Evolutionary conservation across 2,113 vertebrate species (phyloP).

Genomic region (Crocuta crocuta): DNA sequence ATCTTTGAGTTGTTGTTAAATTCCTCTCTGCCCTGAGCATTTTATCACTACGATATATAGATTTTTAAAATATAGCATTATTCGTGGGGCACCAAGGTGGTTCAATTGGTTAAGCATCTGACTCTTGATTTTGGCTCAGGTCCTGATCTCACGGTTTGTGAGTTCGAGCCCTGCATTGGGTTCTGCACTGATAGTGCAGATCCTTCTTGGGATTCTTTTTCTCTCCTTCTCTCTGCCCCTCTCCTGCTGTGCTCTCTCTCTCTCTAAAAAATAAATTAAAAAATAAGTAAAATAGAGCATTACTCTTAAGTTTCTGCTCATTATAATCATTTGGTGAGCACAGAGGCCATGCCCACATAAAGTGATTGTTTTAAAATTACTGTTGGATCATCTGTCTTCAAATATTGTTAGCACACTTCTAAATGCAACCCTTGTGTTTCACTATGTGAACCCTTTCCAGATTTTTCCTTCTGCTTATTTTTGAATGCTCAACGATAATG

Average conservation of each 20-base stretch:
- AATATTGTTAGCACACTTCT: background rate
- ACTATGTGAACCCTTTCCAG: background rate
- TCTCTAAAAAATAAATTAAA: no score
- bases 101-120: no score
- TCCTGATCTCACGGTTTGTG: no score
- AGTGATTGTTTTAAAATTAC: slow-evolving; percentile 32
- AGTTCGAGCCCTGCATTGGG: no score
- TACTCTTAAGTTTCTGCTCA: slow-evolving; percentile 9
- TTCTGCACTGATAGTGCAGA: no score
- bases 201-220: no score
- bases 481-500: background rate
- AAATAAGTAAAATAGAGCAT: background rate
- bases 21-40: background rate
- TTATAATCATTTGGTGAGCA: slow-evolving; percentile 45
- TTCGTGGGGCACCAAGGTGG: no score
- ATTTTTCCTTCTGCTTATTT: slow-evolving; percentile 7
- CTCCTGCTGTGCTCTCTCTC: no score
- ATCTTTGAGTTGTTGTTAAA: background rate
- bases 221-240: no score
- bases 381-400: background rate
- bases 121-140: no score
- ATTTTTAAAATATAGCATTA: background rate
- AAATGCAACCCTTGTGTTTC: background rate
- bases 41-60: background rate
- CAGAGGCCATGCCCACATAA: background rate